Evolutionary conservation across 2,888 invertebrate species (phyloP).

Genomic region (Anodontia alba): DNA sequence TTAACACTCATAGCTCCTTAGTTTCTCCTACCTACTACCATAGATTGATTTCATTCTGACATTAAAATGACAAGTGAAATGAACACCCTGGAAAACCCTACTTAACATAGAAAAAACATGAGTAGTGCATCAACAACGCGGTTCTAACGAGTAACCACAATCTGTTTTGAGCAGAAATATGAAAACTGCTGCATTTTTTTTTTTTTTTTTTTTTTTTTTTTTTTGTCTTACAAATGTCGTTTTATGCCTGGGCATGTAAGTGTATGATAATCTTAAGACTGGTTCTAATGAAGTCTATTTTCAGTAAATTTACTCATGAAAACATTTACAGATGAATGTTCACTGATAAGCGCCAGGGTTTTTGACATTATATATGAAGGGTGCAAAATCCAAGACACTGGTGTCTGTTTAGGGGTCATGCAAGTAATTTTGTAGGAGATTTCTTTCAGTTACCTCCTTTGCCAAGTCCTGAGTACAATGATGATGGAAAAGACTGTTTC

Average conservation of each 20-base stretch:
- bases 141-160: background rate
- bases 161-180: no score
- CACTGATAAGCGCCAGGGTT: constrained; percentile 31
- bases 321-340: constrained; percentile 33
- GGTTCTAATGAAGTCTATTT: background rate
- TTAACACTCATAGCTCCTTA: no score
- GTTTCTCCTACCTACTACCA: no score
- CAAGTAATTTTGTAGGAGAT: constrained; percentile 53
- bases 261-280: no score
- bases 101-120: no score
- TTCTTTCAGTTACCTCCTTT: constrained; percentile 56
- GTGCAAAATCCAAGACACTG: constrained; percentile 17
- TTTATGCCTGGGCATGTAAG: no score
- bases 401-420: constrained; percentile 25
- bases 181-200: no score
- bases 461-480: constrained; percentile 30
- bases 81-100: no score
- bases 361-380: constrained; percentile 27
- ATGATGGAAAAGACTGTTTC: constrained; percentile 46
- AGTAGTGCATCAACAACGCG: background rate
- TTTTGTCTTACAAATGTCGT: no score
- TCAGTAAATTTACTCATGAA: background rate
- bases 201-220: no score
- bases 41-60: no score
- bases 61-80: no score